Evolutionary conservation across 2,888 invertebrate species (phyloP), one percentile per base, ranked within the genome.

Genomic region (Aleiodes leptofemur): DNA sequence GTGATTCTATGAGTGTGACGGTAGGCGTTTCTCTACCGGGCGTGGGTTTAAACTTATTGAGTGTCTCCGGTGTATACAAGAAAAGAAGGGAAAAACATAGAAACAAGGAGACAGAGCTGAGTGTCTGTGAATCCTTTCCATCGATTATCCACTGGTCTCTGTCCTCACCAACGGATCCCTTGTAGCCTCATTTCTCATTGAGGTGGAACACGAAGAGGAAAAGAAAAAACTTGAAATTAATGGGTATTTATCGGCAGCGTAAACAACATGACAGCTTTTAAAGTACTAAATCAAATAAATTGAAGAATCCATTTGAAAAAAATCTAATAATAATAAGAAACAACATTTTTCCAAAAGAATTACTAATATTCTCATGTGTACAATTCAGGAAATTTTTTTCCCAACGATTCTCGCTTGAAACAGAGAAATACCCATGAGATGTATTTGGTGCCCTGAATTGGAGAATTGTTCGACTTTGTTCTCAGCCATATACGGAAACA

Each of bases 31-130:
- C 59, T 59, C 16, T 51, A 72, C 59, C 34, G 51, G 64, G 61
- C 77, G 77, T 74, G 77, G 76, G 79, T 77, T 73, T 73, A 79
- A 74, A 78, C 77, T 80, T 80, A 80, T 79, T 79, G 77, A 74
- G 78, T 59, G 43, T 74, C 68, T 53, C 57, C 23, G 31, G 55
- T 38, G 53, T 59, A 34, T 57, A 38, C 51, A 59, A 34, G 64
- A 74, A 50, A 69, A 23, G 57, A 61, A 61, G 53, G 50, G 61
- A 57, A 69, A 34, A 53, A 50, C 23, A 51, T 61, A 55, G 53
- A 66, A 69, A 53, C 59, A 29, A 64, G 31, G 61, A 38, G 51
- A 29, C 23, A 64, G 66, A 31, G 56, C 43, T 23, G 50, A 66
- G 68, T 56, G 51, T 68, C 51, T 31, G 43, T 38, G 59, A 76